Evolutionary conservation across 2,888 invertebrate genomes (phyloP).

Genomic region (Flabesymbios commensalis): DNA sequence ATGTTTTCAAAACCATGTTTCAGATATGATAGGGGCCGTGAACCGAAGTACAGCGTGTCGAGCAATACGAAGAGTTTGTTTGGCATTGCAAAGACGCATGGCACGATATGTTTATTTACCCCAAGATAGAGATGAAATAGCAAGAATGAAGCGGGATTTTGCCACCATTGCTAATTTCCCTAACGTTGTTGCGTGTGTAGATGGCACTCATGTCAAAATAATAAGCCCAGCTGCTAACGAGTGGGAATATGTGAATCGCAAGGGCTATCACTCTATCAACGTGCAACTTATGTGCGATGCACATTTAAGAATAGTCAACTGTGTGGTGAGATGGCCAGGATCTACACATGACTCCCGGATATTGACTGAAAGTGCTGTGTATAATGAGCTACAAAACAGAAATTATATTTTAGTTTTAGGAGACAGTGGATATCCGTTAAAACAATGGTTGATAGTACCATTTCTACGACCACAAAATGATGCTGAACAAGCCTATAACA

Average conservation of each 20-base stretch:
- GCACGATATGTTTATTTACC: neutral
- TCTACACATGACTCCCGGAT: neutral
- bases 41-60: neutral
- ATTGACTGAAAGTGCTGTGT: neutral
- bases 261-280: neutral
- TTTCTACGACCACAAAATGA: neutral
- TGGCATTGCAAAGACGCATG: neutral
- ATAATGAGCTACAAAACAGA: neutral
- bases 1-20: neutral
- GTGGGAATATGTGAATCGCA: slow-evolving; percentile 2
- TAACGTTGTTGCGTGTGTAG: slow-evolving; percentile 1
- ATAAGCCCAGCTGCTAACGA: neutral
- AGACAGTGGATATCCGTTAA: neutral
- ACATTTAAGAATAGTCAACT: neutral
- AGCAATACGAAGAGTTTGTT: neutral
- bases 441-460: neutral
- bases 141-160: neutral
- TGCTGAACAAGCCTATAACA: neutral
- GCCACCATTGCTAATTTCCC: neutral
- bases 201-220: neutral
- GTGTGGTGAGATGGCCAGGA: slow-evolving; percentile 9
- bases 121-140: neutral
- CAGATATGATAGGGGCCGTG: neutral
- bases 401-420: neutral
- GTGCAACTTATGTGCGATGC: slow-evolving; percentile 8